Evolutionary conservation across 1,140 invertebrate genomes (phyloP).

Genomic region (Drosophila setifemur): DNA sequence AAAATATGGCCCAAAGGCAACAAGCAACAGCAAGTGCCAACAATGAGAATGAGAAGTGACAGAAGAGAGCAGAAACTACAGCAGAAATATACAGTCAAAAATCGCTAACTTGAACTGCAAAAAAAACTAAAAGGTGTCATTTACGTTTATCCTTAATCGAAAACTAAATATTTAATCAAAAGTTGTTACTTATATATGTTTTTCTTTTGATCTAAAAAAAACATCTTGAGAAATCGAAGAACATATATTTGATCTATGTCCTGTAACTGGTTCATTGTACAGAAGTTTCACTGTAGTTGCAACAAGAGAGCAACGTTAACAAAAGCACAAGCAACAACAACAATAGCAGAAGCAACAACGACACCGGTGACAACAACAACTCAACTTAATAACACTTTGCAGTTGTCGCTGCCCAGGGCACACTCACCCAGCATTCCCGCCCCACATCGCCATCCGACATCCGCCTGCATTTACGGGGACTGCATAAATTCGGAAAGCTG

Average conservation of each 20-base stretch:
- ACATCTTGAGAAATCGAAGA: too few relatives aligned
- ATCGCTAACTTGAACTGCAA: neutral
- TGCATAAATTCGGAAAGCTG: conserved; percentile 45
- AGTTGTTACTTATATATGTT: too few relatives aligned
- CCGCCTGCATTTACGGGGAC: conserved; percentile 2
- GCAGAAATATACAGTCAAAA: conserved; percentile 6
- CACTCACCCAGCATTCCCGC: conserved; percentile 3
- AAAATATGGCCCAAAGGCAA: conserved; percentile 67
- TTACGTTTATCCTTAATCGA: too few relatives aligned
- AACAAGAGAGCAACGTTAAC: conserved; percentile 17
- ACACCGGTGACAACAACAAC: conserved; percentile 43
- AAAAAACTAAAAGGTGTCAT: neutral
- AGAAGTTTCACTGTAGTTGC: conserved; percentile 4
- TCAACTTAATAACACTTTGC: conserved; percentile 67
- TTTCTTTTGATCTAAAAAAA: too few relatives aligned
- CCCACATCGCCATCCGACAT: neutral
- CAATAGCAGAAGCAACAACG: conserved; percentile 8
- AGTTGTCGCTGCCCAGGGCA: conserved; percentile 44
- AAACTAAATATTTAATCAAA: too few relatives aligned
- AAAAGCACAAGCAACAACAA: conserved; percentile 11
- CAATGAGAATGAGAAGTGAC: conserved; percentile 19
- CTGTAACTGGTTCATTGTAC: neutral
- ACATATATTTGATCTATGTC: too few relatives aligned
- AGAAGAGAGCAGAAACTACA: neutral
- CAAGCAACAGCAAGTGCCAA: conserved; percentile 42